Percentiles rank a stretch among this genome's conserved stretches.
Conservation (phyloP, 1,140 invertebrate species). For the Heliothis virescens region DNA sequence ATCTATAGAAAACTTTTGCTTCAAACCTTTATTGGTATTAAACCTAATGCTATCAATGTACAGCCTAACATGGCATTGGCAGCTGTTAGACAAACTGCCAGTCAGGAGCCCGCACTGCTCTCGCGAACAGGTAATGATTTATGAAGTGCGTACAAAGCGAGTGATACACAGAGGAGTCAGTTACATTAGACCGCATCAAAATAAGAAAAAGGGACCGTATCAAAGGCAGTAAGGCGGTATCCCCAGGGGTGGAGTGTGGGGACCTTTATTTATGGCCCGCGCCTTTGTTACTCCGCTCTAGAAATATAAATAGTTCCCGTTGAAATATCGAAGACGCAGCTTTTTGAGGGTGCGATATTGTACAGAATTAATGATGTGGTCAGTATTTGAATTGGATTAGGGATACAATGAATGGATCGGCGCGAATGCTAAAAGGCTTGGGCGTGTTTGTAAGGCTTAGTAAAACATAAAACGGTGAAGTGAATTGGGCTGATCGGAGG, state of each 20-base stretch:
- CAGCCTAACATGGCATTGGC: neutral
- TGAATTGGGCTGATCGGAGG: conserved; percentile 67
- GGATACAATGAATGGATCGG: conserved; percentile 69
- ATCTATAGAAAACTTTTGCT: neutral
- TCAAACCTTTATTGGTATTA: neutral
- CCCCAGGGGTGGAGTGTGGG: conserved; percentile 64
- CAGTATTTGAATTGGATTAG: conserved; percentile 80
- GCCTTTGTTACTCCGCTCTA: conserved; percentile 74
- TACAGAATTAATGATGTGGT: conserved; percentile 84
- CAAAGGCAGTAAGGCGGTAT: conserved; percentile 80
- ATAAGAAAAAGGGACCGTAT: conserved; percentile 80
- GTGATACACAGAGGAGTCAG: conserved; percentile 70
- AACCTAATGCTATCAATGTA: neutral
- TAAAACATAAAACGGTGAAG: conserved; percentile 78
- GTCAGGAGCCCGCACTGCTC: conserved; percentile 9
- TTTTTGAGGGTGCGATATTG: conserved; percentile 81
- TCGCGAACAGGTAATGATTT: conserved; percentile 66
- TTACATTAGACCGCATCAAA: conserved; percentile 80
- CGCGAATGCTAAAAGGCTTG: conserved; percentile 75
- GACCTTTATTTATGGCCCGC: conserved; percentile 80
- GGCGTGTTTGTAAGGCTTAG: conserved; percentile 72
- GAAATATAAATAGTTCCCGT: conserved; percentile 84
- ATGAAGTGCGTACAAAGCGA: conserved; percentile 66
- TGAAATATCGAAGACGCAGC: conserved; percentile 77
- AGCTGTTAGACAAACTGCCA: conserved; percentile 38